Evolutionary conservation across 2,888 invertebrate genomes (phyloP).

Genomic region (Steromphala cineraria): DNA sequence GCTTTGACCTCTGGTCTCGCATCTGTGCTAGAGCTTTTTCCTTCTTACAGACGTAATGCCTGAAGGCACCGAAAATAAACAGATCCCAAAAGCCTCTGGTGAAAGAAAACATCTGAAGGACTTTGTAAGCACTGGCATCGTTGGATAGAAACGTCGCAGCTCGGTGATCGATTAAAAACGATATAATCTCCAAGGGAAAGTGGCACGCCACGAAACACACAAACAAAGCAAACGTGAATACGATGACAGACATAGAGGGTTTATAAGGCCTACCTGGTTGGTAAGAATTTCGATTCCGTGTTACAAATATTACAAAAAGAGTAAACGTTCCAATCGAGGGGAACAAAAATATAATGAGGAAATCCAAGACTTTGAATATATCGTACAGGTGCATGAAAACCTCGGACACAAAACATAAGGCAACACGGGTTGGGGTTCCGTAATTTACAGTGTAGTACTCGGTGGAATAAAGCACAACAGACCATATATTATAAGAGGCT

Average conservation of each 20-base stretch:
- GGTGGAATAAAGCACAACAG: constrained; percentile 58
- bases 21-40: constrained; percentile 44
- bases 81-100: constrained; percentile 60
- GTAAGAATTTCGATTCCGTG: constrained; percentile 32
- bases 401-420: constrained; percentile 50
- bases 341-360: constrained; percentile 53
- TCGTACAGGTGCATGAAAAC: constrained; percentile 52
- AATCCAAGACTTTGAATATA: constrained; percentile 54
- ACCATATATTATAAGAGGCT: constrained; percentile 70
- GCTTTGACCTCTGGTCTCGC: constrained; percentile 32
- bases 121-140: constrained; percentile 23
- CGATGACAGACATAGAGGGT: constrained; percentile 41
- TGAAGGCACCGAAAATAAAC: constrained; percentile 62
- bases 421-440: constrained; percentile 22
- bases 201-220: constrained; percentile 47
- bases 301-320: constrained; percentile 41
- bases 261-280: constrained; percentile 26
- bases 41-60: constrained; percentile 61
- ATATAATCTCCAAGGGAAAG: constrained; percentile 57
- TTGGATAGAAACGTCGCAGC: constrained; percentile 2
- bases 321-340: constrained; percentile 40
- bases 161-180: constrained; percentile 44
- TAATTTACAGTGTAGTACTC: constrained; percentile 22
- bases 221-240: constrained; percentile 43
- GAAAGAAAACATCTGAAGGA: constrained; percentile 36